Evolutionary conservation across 2,113 vertebrate species (phyloP).

Genomic region (Corapipo altera): DNA sequence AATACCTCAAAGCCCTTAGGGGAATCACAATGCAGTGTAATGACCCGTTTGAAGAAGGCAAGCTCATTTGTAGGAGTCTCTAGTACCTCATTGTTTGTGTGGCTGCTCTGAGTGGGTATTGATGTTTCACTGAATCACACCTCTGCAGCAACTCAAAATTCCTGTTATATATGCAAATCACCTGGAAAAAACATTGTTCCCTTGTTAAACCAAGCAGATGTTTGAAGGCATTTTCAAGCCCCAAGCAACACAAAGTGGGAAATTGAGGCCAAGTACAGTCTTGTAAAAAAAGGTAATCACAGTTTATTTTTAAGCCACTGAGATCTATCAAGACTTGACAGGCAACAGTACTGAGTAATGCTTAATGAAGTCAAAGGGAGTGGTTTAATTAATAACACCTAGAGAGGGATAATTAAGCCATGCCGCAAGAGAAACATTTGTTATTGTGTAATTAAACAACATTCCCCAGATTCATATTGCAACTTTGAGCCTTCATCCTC

Average conservation of each 20-base stretch:
- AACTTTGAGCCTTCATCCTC: not conserved
- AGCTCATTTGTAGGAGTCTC: not conserved
- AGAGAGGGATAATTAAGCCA: not conserved
- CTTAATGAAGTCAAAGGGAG: constrained; percentile 26
- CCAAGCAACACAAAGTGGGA: not conserved
- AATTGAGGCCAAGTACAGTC: not conserved
- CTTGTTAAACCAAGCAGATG: not conserved
- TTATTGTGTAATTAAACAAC: constrained; percentile 6
- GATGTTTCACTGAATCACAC: not conserved
- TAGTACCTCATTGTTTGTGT: not conserved
- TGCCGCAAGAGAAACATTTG: not conserved
- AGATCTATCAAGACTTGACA: not conserved
- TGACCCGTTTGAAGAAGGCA: not conserved
- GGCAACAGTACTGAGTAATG: not conserved
- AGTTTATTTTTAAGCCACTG: constrained; percentile 1
- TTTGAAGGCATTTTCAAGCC: not conserved
- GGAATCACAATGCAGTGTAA: not conserved
- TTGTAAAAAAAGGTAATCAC: not conserved
- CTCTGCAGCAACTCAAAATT: not conserved
- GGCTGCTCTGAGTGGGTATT: not conserved
- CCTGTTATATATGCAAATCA: not conserved
- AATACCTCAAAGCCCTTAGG: not conserved
- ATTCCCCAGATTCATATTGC: not conserved
- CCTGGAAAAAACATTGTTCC: not conserved
- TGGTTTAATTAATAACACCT: not conserved